Base-by-base conservation (phyloP, 92 coral and sea anemone genomes). In the Epizoanthus fatuus region DNA sequence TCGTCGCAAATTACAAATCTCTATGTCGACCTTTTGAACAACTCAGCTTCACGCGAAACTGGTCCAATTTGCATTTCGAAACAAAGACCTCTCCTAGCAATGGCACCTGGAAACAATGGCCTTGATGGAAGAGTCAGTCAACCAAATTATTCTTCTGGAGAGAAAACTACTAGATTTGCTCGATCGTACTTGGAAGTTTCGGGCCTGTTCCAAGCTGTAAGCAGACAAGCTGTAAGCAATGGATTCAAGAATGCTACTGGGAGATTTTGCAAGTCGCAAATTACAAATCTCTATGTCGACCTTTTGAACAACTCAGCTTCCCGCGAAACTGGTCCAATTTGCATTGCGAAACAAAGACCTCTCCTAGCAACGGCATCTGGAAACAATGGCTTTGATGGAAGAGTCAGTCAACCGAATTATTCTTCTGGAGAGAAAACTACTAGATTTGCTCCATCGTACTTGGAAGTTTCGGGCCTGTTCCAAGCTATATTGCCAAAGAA, bases 281-380 rank as follows among this genome's bases (percentile, higher is more conserved):
- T 64, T 64, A 25, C 2, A 63, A 63, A 63, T 64, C 69, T n/a
- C 69, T 63, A 6, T 63, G 69, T 63, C 40, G 69, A 63, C 40
- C 39, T 63, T 29, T 22, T 63, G 13, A 64, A 64, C 14, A 64
- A 64, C 69, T 64, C 32, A 11, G 69, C 15, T 25, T 64, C 69
- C 3, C 42, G 69, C 69, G 40, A 64, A 64, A 64, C 69, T 32
- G 38, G 37, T 20, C 69, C 32, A n/a, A 64, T 64, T 63, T 63
- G 69, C 69, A 22, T 63, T 19, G 35, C 39, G 69, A 63, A 63
- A 63, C 69, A 63, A 63, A 63, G 69, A 29, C 69, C 69, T 63
- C 39, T 63, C 37, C 69, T 10, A 63, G 39, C 69, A 29, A 63
- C 40, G 37, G 40, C 69, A 63, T 63, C 37, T 7, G 39, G 35